Evolutionary conservation across 2,888 invertebrate genomes (phyloP).

Genomic region (Philereme transversata): DNA sequence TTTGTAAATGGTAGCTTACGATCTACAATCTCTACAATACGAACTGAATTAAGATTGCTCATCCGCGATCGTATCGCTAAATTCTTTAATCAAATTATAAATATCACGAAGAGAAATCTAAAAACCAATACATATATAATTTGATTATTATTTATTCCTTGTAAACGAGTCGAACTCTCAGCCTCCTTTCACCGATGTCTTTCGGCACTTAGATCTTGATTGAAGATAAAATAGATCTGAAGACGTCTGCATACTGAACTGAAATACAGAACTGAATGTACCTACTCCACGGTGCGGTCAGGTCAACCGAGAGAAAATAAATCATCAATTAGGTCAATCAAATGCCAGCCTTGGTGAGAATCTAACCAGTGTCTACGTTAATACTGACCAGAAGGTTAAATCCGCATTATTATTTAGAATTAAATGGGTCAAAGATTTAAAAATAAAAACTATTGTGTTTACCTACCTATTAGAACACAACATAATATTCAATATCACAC

Average conservation of each 20-base stretch:
- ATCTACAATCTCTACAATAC: conserved; percentile 9
- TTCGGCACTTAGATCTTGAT: conserved; percentile 74
- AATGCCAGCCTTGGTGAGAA: conserved; percentile 59
- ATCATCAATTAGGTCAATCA: conserved; percentile 81
- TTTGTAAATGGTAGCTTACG: neutral
- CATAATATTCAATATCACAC: too few species aligned
- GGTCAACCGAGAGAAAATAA: conserved; percentile 75
- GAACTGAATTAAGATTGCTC: conserved; percentile 22
- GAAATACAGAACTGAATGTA: neutral
- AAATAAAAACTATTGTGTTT: too few species aligned
- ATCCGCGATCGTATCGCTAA: conserved; percentile 48
- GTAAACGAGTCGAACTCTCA: conserved; percentile 45
- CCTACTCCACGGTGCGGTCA: conserved; percentile 56
- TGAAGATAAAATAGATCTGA: conserved; percentile 79
- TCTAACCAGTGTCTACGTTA: conserved; percentile 12
- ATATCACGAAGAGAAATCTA: conserved; percentile 65
- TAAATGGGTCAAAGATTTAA: too few species aligned
- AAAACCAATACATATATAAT: conserved; percentile 73
- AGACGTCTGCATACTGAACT: conserved; percentile 53
- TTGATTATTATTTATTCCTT: conserved; percentile 78
- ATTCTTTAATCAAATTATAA: conserved; percentile 62
- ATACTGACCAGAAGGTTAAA: conserved; percentile 2
- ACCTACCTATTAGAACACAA: too few species aligned
- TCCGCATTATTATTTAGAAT: too few species aligned
- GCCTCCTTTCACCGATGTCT: conserved; percentile 78